Conservation (phyloP, 2,113 vertebrate genomes). For the Lontra canadensis region DNA sequence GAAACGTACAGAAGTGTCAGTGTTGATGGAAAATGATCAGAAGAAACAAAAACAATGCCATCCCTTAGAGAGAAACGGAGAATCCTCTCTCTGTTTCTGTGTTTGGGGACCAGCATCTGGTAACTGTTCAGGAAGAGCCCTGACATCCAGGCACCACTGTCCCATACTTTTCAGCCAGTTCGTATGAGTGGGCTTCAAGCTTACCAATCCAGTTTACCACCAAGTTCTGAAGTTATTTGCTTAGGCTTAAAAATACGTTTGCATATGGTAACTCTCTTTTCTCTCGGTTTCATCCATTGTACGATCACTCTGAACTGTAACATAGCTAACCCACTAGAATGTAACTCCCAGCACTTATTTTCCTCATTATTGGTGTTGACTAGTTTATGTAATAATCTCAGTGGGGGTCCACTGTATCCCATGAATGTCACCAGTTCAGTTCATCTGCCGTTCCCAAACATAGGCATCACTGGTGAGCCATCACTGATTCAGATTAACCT, state of each 20-base stretch:
- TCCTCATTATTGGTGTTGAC: not conserved
- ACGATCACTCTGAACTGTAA: not conserved
- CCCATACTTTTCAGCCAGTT: not conserved
- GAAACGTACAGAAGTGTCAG: not conserved
- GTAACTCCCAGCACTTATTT: not conserved
- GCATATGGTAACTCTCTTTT: not conserved
- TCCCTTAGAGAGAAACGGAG: not conserved
- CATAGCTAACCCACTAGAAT: not conserved
- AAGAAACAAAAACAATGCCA: not conserved
- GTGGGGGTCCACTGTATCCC: not conserved
- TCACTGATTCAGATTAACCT: not conserved
- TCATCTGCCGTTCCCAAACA: not conserved
- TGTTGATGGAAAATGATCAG: not conserved
- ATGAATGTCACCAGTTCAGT: not conserved
- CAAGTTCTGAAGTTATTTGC: not conserved
- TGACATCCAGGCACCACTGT: not conserved
- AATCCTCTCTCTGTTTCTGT: not conserved
- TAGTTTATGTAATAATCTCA: not conserved
- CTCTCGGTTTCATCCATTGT: not conserved
- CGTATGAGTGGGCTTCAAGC: not conserved
- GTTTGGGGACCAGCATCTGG: not conserved
- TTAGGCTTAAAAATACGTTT: not conserved
- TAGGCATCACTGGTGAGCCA: not conserved
- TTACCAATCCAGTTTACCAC: not conserved
- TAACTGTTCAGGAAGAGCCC: not conserved